Base-by-base conservation (phyloP, 2,888 invertebrate genomes). In the Dasysyrphus albostriatus region DNA sequence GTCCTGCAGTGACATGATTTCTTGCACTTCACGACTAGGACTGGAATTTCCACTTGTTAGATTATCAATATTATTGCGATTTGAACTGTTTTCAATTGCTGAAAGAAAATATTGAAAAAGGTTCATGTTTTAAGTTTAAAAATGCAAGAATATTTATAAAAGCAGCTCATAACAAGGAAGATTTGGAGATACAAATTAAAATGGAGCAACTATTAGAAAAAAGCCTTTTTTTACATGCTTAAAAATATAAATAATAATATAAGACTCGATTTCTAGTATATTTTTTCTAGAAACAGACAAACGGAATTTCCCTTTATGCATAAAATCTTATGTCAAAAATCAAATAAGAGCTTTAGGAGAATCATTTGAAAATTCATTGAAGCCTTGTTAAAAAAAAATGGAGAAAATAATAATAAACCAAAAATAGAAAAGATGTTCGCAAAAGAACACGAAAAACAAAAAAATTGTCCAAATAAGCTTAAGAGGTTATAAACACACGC, bases 1-100 rank as follows among this genome's bases (percentile, higher is more conserved):
- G n/a, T 94, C 94, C 88, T 95, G 95, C 56, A 96, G 94, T 6
- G 96, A 95, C 91, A 98, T 94, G 89, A 98, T 98, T 93, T 98
- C 96, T 91, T 97, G 96, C 29, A 98, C 98, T 93, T 98, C 98
- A 29, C 97, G 94, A 90, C 97, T 97, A 6, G 98, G 97, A 91
- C 97, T 97, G 83, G 97, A 97, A 14, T 97, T 97, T n/a, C 96
- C 96, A 70, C 97, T 97, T 1, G 95, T 95, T 88, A 94, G 81
- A 70, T 91, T 91, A 34, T 92, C 92, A 4, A 88, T 89, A 5
- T 77, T 87, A 67, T 83, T 74, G 44, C 87, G 87, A 19, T 74
- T 83, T 16, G 74, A 49, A 39, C 44, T 83, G 63, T 78, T 83
- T 49, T 87, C 87, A 34, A 87, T 87, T 47, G 77, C 83, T 87